Evolutionary conservation across 2,113 vertebrate species (phyloP), one percentile per base, ranked within the genome.

Genomic region (Cygnus atratus): DNA sequence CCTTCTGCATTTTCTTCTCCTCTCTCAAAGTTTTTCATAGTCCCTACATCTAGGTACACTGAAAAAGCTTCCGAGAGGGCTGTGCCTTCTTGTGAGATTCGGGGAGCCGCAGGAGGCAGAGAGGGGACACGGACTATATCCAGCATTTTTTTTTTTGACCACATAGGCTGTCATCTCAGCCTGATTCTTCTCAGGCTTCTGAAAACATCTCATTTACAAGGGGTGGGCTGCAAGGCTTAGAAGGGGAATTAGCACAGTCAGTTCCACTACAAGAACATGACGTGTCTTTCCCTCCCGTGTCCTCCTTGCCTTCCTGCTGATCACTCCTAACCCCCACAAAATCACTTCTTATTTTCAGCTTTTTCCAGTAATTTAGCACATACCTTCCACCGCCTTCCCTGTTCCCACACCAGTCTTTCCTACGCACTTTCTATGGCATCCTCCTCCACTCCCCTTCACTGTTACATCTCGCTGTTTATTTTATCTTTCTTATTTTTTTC

Each of bases 151-250:
- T 92, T 48, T 22, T 48, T 48, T 73, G 67, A 25, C 85, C 37
- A 19, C 59, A 54, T 17, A 81, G 39, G 31, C 74, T 95, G 88
- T 90, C 90, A 86, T 39, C 67, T 78, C 61, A 44, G 15, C 8
- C 61, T 68, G 76, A 78, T 46, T 84, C 65, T 71, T 35, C 76
- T 75, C 65, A 43, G 61, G 46, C 79, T 87, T 78, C 85, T 82
- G 90, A 90, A 93, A 96, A 95, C 84, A 73, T 62, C 93, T 95
- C 87, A 87, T 85, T 95, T 92, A 65, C 72, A 93, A 72, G 61
- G 76, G 88, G 48, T 1, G 20, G 90, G 88, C 88, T 72, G 79
- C n/a, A 90, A 78, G 43, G 57, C 92, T 94, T 90, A 0, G 1
- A 76, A 61, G 72, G 57, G 61, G 76, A 88, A 75, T 96, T 90